phyloP scores from a whole-genome alignment of 2,113 vertebrate genomes.

The Cinclus cinclus region DNA sequence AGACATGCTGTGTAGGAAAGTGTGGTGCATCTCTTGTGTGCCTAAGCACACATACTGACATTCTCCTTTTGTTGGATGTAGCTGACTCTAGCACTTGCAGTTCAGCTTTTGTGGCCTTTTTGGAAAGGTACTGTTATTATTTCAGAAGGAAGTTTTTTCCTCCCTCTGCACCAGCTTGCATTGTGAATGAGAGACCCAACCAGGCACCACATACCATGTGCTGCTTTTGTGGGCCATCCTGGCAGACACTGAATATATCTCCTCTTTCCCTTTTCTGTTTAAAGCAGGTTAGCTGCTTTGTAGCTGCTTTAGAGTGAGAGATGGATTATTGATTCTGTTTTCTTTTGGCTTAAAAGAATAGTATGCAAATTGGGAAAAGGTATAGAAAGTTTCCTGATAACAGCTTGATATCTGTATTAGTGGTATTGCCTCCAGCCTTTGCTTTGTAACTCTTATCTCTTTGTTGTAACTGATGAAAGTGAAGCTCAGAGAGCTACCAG shows the following conservation, averaged over 20 bases:
- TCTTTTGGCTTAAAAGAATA: background rate
- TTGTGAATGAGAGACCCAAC: background rate
- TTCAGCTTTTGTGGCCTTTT: background rate
- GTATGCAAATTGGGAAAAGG: background rate
- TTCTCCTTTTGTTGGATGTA: background rate
- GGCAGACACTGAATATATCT: background rate
- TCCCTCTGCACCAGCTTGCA: background rate
- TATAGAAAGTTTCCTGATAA: background rate
- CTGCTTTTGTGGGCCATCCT: background rate
- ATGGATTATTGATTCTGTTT: background rate
- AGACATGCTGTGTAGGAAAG: background rate
- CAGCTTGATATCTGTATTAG: background rate
- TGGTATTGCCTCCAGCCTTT: background rate
- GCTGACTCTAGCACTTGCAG: background rate
- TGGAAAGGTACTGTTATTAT: background rate
- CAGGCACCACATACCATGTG: background rate
- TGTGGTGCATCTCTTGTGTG: background rate
- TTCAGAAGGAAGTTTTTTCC: background rate
- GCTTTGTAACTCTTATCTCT: background rate
- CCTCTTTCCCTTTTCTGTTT: background rate
- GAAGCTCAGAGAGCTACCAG: background rate
- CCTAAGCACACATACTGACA: rapidly evolving
- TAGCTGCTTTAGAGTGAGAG: background rate
- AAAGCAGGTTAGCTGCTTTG: background rate
- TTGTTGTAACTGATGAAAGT: background rate